Evolutionary conservation across 2,888 invertebrate genomes (phyloP).

Genomic region (Lasioglossum vierecki): DNA sequence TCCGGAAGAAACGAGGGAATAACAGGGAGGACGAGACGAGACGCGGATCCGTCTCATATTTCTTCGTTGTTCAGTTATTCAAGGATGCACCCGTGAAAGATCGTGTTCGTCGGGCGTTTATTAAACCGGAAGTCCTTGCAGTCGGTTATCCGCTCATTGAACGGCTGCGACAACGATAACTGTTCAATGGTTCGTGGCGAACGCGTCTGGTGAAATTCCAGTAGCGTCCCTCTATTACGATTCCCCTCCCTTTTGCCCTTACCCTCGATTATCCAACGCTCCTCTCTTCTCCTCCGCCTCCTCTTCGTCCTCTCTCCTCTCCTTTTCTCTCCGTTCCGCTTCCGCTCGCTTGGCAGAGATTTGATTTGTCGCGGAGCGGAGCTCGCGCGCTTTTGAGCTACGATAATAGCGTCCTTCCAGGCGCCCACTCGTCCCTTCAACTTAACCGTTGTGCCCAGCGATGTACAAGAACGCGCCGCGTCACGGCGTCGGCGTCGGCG

Average conservation of each 20-base stretch:
- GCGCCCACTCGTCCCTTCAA: conserved; percentile 74
- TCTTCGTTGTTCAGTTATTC: conserved; percentile 20
- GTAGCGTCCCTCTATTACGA: conserved; percentile 69
- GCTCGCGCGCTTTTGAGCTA: conserved; percentile 74
- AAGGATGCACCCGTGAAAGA: conserved; percentile 30
- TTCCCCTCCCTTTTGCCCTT: conserved; percentile 58
- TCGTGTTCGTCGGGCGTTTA: conserved; percentile 54
- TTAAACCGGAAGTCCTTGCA: conserved; percentile 67
- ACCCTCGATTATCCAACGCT: not conserved
- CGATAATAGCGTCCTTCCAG: conserved; percentile 76
- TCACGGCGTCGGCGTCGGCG: conserved; percentile 32
- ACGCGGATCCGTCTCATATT: conserved; percentile 13
- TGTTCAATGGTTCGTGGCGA: conserved; percentile 77
- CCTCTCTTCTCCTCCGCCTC: not conserved
- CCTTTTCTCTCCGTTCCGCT: conserved; percentile 60
- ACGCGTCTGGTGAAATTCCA: conserved; percentile 72
- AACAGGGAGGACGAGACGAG: not conserved
- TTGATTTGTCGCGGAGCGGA: conserved; percentile 78
- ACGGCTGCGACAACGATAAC: conserved; percentile 65
- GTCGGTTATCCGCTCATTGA: conserved; percentile 68
- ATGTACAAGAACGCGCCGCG: conserved; percentile 70
- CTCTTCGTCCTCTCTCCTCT: conserved; percentile 44
- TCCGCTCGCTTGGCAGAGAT: conserved; percentile 73
- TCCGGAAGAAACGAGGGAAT: conserved; percentile 13
- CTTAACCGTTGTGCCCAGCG: conserved; percentile 74